A percentile compares a stretch with the other conserved stretches of the same genome.
Conservation (phyloP, 2,797 vertebrate species). For the Protosalanx chinensis region DNA sequence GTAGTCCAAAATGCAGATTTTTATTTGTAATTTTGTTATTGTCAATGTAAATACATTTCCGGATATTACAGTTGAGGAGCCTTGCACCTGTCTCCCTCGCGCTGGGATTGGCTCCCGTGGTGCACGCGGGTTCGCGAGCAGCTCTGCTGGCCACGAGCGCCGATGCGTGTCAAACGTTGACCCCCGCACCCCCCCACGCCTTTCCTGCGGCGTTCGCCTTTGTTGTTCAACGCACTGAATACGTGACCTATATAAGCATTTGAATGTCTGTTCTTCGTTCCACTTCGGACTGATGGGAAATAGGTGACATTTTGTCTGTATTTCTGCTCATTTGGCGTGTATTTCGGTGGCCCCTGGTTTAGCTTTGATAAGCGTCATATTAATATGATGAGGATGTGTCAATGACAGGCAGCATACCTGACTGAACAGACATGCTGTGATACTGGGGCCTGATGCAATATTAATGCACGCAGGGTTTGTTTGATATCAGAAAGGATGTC, state of each 20-base stretch:
- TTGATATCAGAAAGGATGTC: conserved; percentile 71
- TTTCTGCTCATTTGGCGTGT: conserved; percentile 59
- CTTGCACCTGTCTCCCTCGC: conserved; percentile 69
- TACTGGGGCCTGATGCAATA: conserved; percentile 72
- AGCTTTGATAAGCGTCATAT: conserved; percentile 69
- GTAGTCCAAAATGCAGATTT: background rate
- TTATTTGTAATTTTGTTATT: conserved; percentile 1
- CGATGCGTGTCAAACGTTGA: conserved; percentile 70
- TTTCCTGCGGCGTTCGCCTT: conserved; percentile 72
- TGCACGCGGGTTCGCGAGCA: conserved; percentile 47
- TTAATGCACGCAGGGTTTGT: conserved; percentile 73
- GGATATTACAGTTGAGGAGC: conserved; percentile 54
- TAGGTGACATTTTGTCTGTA: conserved; percentile 44
- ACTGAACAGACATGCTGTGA: conserved; percentile 64
- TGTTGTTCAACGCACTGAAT: conserved; percentile 61
- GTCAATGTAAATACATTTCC: conserved; percentile 57
- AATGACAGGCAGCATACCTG: conserved; percentile 69
- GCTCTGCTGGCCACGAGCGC: conserved; percentile 46
- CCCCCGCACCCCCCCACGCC: conserved; percentile 39
- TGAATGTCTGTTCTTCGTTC: conserved; percentile 66
- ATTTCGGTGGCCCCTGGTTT: conserved; percentile 24
- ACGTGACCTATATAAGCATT: conserved; percentile 71
- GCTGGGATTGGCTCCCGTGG: conserved; percentile 55
- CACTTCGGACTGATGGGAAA: conserved; percentile 55
- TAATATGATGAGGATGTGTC: conserved; percentile 68